phyloP scores from a whole-genome alignment of 2,888 invertebrate genomes.

The Caenorhabditis sp. region DNA sequence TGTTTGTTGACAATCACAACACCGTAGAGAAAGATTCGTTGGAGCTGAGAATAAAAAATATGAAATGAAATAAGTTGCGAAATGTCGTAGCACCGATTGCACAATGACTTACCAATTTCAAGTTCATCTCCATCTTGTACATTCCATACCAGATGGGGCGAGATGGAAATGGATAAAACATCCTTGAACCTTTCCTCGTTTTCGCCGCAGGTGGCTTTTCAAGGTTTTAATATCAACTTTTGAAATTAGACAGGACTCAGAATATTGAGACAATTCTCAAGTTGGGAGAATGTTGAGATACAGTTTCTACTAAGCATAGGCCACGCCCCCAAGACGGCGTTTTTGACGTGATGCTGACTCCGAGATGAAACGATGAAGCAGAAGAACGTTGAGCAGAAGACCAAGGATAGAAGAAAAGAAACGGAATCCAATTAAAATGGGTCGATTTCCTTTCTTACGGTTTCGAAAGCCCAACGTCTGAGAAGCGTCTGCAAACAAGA shows the following conservation, averaged over 20 bases:
- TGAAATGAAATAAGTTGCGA: too few relatives aligned
- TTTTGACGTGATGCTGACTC: too few relatives aligned
- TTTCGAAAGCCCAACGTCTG: background rate
- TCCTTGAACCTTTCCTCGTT: background rate
- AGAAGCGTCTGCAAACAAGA: background rate
- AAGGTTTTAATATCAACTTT: too few relatives aligned
- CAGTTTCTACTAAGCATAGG: too few relatives aligned
- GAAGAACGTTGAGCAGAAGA: background rate
- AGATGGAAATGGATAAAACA: constrained; percentile 35
- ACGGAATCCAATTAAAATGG: background rate
- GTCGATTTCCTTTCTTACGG: constrained; percentile 24
- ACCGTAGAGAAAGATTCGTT: constrained; percentile 16
- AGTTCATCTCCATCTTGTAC: constrained; percentile 37
- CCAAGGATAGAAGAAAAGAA: background rate
- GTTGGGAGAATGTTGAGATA: too few relatives aligned
- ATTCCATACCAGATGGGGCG: constrained; percentile 7
- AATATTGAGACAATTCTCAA: too few relatives aligned
- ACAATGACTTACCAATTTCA: constrained; percentile 16
- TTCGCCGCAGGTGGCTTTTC: background rate
- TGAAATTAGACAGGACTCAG: too few relatives aligned
- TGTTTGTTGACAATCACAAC: constrained; percentile 22
- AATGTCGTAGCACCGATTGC: too few relatives aligned
- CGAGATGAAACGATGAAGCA: too few relatives aligned
- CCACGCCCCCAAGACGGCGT: too few relatives aligned
- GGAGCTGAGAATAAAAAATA: too few relatives aligned